Evolutionary conservation across 1,140 invertebrate genomes (phyloP).

Genomic region (Leptinotarsa defecta): DNA sequence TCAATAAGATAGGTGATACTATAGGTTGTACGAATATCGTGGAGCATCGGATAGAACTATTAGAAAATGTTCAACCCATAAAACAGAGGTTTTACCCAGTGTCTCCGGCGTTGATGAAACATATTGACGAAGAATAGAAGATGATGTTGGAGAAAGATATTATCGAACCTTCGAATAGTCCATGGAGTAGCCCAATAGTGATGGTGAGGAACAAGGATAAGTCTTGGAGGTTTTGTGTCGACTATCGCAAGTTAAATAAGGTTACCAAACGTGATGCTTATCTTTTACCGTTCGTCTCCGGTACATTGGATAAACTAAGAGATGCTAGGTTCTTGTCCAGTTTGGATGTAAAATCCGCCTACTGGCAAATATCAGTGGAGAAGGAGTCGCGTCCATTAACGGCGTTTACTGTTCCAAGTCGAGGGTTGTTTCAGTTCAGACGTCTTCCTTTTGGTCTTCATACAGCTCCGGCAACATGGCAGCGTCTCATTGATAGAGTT

Average conservation of each 20-base stretch:
- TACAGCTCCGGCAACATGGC: neutral
- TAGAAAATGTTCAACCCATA: slow-evolving; percentile 18
- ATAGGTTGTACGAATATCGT: too few species aligned
- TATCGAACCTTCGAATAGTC: slow-evolving; percentile 5
- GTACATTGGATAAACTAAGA: neutral
- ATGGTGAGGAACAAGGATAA: neutral
- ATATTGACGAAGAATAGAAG: slow-evolving; percentile 22
- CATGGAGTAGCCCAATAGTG: neutral
- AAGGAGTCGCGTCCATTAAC: slow-evolving; percentile 43
- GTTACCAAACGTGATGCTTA: neutral
- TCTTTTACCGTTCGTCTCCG: slow-evolving; percentile 28
- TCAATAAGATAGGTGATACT: too few species aligned
- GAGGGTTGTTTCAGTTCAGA: slow-evolving; percentile 47
- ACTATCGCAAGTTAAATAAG: neutral
- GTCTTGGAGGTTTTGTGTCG: too few species aligned
- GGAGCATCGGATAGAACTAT: neutral
- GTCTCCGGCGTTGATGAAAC: slow-evolving; percentile 23
- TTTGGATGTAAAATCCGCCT: slow-evolving; percentile 33
- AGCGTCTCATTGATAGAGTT: neutral
- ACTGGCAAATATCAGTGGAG: slow-evolving; percentile 48
- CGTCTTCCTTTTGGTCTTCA: slow-evolving; percentile 42
- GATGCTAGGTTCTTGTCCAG: slow-evolving; percentile 22
- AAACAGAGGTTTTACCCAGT: slow-evolving; percentile 27
- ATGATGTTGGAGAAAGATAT: slow-evolving; percentile 19
- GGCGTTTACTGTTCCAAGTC: slow-evolving; percentile 45